Evolutionary conservation across 2,797 vertebrate species (phyloP).

Genomic region (Bradypodion pumilum): DNA sequence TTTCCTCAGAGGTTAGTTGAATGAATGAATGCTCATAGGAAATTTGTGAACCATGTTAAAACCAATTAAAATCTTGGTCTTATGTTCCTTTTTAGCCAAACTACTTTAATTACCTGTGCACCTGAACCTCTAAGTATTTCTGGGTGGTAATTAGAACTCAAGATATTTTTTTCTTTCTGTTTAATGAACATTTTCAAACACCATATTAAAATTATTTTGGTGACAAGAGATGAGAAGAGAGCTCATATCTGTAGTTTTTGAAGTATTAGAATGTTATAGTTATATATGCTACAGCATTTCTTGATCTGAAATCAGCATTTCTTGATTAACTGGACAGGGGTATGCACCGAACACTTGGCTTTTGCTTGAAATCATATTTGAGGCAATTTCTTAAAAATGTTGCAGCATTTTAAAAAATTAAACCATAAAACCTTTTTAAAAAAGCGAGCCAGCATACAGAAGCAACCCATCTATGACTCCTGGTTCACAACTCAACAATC

Average conservation of each 20-base stretch:
- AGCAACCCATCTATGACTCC: not conserved
- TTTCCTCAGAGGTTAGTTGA: constrained; percentile 2
- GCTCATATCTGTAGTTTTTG: not conserved
- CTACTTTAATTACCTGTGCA: constrained; percentile 25
- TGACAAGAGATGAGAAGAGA: not conserved
- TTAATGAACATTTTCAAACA: constrained; percentile 4
- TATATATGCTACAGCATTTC: not conserved
- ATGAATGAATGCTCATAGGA: constrained; percentile 13
- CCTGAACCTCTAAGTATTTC: constrained; percentile 19
- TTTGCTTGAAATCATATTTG: not conserved
- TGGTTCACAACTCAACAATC: not conserved
- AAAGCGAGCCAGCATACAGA: not conserved
- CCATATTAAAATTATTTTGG: not conserved
- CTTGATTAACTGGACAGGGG: constrained; percentile 7
- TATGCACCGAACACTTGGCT: constrained; percentile 5
- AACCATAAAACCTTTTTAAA: too few species aligned
- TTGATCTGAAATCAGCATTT: constrained; percentile 1
- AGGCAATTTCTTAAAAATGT: constrained; percentile 3
- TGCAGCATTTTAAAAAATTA: too few species aligned
- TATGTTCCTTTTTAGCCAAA: constrained; percentile 21
- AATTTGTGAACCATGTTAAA: not conserved
- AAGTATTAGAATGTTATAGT: constrained; percentile 17
- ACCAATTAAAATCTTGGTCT: constrained; percentile 5
- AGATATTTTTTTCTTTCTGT: not conserved
- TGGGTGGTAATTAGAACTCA: constrained; percentile 6